Evolutionary conservation across 2,797 vertebrate genomes (phyloP).

Genomic region (Sphenopsis melanotis): DNA sequence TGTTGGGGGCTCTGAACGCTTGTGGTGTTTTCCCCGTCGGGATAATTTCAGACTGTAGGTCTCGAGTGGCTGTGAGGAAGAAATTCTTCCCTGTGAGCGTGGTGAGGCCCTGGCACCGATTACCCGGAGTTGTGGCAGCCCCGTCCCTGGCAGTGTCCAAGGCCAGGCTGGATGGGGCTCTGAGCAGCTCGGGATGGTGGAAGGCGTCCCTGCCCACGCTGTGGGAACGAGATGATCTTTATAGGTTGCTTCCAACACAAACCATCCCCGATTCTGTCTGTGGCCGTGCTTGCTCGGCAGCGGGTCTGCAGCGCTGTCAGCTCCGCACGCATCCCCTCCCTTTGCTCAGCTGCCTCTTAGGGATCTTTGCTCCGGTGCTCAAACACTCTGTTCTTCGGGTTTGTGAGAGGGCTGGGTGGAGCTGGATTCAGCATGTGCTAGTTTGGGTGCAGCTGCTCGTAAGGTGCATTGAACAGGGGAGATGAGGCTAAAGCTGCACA

Average conservation of each 20-base stretch:
- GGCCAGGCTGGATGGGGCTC: background rate
- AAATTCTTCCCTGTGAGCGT: background rate
- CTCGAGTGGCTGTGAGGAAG: background rate
- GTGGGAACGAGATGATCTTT: too few relatives aligned
- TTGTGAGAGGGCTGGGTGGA: background rate
- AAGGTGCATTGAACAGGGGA: background rate
- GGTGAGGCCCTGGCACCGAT: background rate
- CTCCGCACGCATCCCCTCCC: accelerated
- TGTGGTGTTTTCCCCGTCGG: background rate
- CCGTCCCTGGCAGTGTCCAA: background rate
- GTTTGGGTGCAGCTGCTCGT: background rate
- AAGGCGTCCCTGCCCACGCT: background rate
- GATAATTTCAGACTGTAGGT: background rate
- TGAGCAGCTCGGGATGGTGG: accelerated
- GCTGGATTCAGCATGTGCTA: accelerated
- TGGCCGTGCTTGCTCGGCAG: accelerated
- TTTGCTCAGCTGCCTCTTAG: accelerated
- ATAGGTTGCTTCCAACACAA: background rate
- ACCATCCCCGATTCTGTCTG: accelerated
- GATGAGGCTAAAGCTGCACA: background rate
- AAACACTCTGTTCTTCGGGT: accelerated
- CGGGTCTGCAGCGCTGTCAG: accelerated
- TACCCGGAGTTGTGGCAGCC: background rate
- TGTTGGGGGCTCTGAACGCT: background rate
- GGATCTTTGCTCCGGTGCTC: background rate